These are phyloP conservation scores for Ptyas mucosa DNA, from an alignment of 2,113 vertebrate genomes.

Conservation along the genomic window DNA sequence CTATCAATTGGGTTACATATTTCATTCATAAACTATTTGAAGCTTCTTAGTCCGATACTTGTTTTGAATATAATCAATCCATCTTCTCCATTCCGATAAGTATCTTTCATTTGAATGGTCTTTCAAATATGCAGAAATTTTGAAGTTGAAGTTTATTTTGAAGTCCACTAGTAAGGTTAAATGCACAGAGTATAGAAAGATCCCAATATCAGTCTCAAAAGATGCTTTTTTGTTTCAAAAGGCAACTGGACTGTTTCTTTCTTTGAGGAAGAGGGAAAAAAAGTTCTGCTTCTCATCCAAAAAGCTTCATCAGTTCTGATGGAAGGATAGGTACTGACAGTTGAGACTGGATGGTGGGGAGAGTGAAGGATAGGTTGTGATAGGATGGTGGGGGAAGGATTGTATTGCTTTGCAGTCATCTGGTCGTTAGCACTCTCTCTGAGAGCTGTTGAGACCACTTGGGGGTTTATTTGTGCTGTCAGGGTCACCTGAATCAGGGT, in stretches of 20 bases:
- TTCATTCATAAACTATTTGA: too few species aligned
- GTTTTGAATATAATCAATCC: too few species aligned
- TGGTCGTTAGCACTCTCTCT: background rate
- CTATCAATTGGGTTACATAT: too few species aligned
- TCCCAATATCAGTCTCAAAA: background rate
- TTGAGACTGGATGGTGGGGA: background rate
- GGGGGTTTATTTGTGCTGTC: background rate
- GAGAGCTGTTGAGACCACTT: background rate
- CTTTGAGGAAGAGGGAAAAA: background rate
- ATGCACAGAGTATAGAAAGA: background rate
- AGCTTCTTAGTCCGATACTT: too few species aligned
- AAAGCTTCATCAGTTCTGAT: background rate
- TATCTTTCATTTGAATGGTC: too few species aligned
- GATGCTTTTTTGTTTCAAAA: background rate
- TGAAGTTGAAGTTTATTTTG: background rate
- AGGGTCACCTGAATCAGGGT: background rate
- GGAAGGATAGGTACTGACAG: background rate
- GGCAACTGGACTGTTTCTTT: background rate
- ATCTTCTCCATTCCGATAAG: too few species aligned
- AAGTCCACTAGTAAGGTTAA: background rate
- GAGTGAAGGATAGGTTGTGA: background rate
- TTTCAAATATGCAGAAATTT: too few species aligned
- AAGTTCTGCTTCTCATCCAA: background rate
- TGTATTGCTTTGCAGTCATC: too few species aligned
- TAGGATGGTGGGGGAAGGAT: background rate